Evolutionary conservation across 1,140 invertebrate species (phyloP), one percentile per base, ranked within the genome.

Genomic region (Tetragnatha versicolor): DNA sequence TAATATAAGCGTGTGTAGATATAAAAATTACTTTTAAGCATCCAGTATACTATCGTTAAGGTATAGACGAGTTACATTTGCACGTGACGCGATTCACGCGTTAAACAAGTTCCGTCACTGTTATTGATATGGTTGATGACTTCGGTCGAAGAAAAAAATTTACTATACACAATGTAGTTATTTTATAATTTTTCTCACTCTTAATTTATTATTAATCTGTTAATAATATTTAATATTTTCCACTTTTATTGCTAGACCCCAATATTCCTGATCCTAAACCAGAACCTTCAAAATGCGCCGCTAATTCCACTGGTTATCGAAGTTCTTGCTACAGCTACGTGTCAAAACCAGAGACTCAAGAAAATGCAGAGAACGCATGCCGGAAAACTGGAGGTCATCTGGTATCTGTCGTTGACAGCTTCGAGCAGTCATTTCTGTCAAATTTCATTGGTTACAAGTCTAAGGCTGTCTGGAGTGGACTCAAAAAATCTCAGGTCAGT

Each of bases 401-500:
- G 12, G 65, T 58, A 17, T 79, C 76, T 4, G 35, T 79, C 12
- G 7, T 37, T 1, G 76, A 79, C 22, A 33, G 65, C 60, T 79
- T 79, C 5, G 76, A 79, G 49, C 63, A 79, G 49, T 35, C 76
- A 31, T 79, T 79, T 33, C 37, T 79, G 17, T 69, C 20, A 14
- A 79, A 69, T 12, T 69, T 79, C 22, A 7, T 77, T 9, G 31
- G 33, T 5, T 9, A 25, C 6, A 39, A 66, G 17, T 27, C 45
- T 7, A n/a, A 12, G 0, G 33, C 33, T 20, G 14, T 77, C 2
- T 77, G 75, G 75, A 77, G 12, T 55, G 75, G 75, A 6, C 29
- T 77, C 4, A 42, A 27, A 27, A 55, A n/a, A n/a, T n/a, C 45
- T 42, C 6, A 77, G 49, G 75, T 77, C 25, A 3, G 20, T 51